phyloP scores from a whole-genome alignment of 2,888 invertebrate species.

The Gastracanthus pulcherrimus region DNA sequence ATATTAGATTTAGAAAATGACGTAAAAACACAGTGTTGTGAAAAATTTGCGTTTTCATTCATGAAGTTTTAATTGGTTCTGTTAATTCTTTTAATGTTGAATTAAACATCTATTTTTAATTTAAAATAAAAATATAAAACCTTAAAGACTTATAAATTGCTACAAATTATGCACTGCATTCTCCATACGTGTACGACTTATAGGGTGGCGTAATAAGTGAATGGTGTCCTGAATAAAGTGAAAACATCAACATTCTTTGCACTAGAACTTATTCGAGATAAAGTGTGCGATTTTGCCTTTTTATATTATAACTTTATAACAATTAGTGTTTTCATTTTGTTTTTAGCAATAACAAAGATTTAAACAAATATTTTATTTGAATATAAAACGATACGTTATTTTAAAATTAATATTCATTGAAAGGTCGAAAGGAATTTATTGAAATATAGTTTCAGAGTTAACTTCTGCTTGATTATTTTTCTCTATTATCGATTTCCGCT shows the following conservation, averaged over 20 bases:
- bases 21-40: not conserved
- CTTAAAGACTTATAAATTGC: not conserved
- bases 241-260: slow-evolving; percentile 47
- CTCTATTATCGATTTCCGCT: no score
- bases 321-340: not conserved
- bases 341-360: no score
- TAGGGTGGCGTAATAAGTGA: slow-evolving; percentile 54
- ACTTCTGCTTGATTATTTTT: no score
- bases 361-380: no score
- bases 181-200: not conserved
- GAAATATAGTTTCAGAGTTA: no score
- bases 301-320: not conserved
- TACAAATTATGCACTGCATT: slow-evolving; percentile 22
- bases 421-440: no score
- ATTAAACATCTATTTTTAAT: not conserved
- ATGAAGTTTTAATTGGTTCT: not conserved
- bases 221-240: slow-evolving; percentile 53
- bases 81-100: no score
- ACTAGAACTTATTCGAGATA: not conserved
- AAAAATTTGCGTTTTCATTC: not conserved
- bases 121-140: not conserved
- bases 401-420: no score
- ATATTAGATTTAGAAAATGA: not conserved
- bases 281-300: not conserved
- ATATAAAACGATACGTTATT: no score